Percentiles rank a stretch among this genome's conserved stretches.
phyloP scores from a whole-genome alignment of 2,888 invertebrate genomes.

The Neoascia interrupta region DNA sequence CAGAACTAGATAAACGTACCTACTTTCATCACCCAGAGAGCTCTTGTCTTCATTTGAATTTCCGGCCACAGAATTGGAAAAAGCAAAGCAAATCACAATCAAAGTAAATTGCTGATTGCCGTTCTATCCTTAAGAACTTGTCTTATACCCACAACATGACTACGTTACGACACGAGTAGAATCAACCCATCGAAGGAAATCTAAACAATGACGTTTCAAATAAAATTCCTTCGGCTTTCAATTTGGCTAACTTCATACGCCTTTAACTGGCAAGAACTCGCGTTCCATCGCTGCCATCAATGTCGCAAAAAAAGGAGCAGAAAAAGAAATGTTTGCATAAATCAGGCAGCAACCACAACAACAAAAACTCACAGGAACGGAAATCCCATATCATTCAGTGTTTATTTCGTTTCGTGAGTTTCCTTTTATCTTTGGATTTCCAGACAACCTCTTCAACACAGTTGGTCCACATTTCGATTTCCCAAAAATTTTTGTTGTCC shows the following conservation, averaged over 20 bases:
- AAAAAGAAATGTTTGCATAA: slow-evolving; percentile 30
- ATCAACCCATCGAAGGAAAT: slow-evolving; percentile 11
- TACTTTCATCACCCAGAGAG: not conserved
- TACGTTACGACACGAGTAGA: not conserved
- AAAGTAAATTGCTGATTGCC: slow-evolving; percentile 49
- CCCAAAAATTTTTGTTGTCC: not conserved
- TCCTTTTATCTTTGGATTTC: slow-evolving; percentile 42
- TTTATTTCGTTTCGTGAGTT: slow-evolving; percentile 39
- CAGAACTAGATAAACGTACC: no score
- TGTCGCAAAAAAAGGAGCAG: not conserved
- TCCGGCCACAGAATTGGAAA: slow-evolving; percentile 9
- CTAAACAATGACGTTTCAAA: slow-evolving; percentile 37
- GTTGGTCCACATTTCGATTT: slow-evolving; percentile 24
- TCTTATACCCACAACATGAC: not conserved
- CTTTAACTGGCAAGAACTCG: slow-evolving; percentile 28
- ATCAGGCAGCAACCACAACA: slow-evolving; percentile 19
- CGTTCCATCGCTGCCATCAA: slow-evolving; percentile 32
- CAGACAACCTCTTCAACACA: slow-evolving; percentile 34
- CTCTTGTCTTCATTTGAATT: slow-evolving; percentile 31
- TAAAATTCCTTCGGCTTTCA: slow-evolving; percentile 24
- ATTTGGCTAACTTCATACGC: slow-evolving; percentile 31
- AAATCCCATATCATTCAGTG: slow-evolving; percentile 48
- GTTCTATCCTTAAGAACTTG: slow-evolving; percentile 13
- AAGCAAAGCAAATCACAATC: slow-evolving; percentile 38
- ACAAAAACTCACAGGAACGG: not conserved